Conservation (phyloP, 2,888 invertebrate species). For the Phragmatobia fuliginosa region DNA sequence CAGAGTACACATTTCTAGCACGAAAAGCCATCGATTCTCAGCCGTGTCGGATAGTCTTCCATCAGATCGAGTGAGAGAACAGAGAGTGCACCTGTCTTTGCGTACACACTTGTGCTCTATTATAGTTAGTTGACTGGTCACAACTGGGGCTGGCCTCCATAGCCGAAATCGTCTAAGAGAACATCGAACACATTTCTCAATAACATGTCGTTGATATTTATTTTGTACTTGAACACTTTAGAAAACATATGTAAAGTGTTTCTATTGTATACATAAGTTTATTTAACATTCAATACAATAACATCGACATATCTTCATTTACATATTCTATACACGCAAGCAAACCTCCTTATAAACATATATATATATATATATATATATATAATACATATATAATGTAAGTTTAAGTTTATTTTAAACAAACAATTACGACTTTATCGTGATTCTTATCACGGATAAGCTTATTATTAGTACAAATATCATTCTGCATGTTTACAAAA, state of each 20-base stretch:
- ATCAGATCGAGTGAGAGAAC: too few relatives aligned
- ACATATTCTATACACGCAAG: background rate
- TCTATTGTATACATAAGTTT: background rate
- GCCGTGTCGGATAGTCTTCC: too few relatives aligned
- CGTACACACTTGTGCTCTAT: too few relatives aligned
- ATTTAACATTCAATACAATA: background rate
- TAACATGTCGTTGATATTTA: background rate
- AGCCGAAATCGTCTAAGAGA: too few relatives aligned
- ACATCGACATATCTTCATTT: constrained; percentile 2
- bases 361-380: background rate
- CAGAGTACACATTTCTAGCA: too few relatives aligned
- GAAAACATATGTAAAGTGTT: background rate
- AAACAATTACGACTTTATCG: constrained; percentile 1
- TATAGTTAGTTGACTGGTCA: too few relatives aligned
- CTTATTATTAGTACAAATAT: constrained; percentile 6
- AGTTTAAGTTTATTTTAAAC: background rate
- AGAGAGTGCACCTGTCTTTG: too few relatives aligned
- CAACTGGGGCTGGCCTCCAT: too few relatives aligned
- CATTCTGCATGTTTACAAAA: background rate
- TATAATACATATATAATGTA: too few relatives aligned
- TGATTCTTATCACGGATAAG: background rate
- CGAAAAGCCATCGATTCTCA: too few relatives aligned
- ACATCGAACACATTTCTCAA: too few relatives aligned
- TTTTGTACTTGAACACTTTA: background rate
- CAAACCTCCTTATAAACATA: background rate